Conservation (phyloP, 2,113 vertebrate species). For the Corythaeola cristata region DNA sequence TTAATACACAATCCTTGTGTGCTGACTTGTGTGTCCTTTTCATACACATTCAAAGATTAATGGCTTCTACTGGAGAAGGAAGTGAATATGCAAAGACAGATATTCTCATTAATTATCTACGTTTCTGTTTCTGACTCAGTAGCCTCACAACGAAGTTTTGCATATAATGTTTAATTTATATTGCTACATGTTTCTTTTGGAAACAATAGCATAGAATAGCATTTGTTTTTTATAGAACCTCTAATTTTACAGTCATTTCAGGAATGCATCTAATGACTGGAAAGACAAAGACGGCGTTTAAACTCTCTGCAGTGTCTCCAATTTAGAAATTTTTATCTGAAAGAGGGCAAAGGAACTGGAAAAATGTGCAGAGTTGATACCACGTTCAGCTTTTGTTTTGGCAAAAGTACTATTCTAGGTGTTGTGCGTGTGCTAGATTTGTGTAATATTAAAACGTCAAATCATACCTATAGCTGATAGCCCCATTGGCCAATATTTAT, state of each 20-base stretch:
- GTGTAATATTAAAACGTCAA: background rate
- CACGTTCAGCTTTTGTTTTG: background rate
- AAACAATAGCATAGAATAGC: background rate
- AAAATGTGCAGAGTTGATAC: background rate
- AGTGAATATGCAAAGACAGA: background rate
- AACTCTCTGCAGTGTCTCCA: background rate
- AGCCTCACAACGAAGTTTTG: background rate
- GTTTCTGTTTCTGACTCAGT: slow-evolving; percentile 10
- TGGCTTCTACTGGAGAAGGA: background rate
- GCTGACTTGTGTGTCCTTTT: background rate
- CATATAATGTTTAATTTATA: slow-evolving; percentile 16
- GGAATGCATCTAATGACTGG: background rate
- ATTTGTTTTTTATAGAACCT: background rate
- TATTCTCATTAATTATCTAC: background rate
- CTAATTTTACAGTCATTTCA: background rate
- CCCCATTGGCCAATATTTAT: background rate
- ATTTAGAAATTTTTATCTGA: background rate
- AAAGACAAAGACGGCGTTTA: background rate
- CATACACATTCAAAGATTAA: background rate
- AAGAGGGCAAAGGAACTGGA: background rate
- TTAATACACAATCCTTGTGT: background rate
- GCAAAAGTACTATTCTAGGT: background rate
- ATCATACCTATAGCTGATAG: background rate
- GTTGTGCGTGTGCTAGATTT: background rate
- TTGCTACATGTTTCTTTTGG: background rate